Percentiles rank a stretch among this genome's conserved stretches.
phyloP scores from a whole-genome alignment of 2,888 invertebrate genomes.

The Unio pictorum region DNA sequence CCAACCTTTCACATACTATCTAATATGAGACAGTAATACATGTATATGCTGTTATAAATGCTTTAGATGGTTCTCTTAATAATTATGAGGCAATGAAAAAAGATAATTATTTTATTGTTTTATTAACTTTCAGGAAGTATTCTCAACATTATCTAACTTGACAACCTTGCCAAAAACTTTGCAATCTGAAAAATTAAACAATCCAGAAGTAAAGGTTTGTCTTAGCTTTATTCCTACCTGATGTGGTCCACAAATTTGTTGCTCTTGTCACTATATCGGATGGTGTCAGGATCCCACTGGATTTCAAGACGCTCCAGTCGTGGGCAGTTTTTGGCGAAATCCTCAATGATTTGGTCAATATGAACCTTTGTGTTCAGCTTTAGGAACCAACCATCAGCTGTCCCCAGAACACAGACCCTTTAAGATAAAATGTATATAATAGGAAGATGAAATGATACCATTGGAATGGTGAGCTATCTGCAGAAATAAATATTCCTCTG shows the following conservation, averaged over 20 bases:
- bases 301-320: conserved; percentile 92
- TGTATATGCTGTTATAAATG: too few relatives aligned
- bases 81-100: too few relatives aligned
- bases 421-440: conserved; percentile 18
- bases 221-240: conserved; percentile 73
- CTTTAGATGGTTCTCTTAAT: too few relatives aligned
- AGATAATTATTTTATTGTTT: too few relatives aligned
- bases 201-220: neutral
- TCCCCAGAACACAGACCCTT: conserved; percentile 97
- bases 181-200: neutral
- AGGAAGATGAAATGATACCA: too few relatives aligned
- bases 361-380: conserved; percentile 85
- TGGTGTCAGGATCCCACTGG: conserved; percentile 98
- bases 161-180: neutral
- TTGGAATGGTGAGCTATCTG: neutral
- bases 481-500: neutral
- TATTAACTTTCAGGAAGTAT: too few relatives aligned
- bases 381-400: conserved; percentile 94
- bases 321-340: conserved; percentile 93
- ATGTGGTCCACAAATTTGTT: conserved; percentile 99
- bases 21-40: too few relatives aligned
- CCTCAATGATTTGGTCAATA: conserved; percentile 98
- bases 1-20: too few relatives aligned
- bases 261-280: conserved; percentile 98
- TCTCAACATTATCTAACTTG: too few relatives aligned